A percentile compares a stretch with the other conserved stretches of the same genome.
phyloP scores from a whole-genome alignment of 2,113 vertebrate genomes.

The Polypterus bichir region DNA sequence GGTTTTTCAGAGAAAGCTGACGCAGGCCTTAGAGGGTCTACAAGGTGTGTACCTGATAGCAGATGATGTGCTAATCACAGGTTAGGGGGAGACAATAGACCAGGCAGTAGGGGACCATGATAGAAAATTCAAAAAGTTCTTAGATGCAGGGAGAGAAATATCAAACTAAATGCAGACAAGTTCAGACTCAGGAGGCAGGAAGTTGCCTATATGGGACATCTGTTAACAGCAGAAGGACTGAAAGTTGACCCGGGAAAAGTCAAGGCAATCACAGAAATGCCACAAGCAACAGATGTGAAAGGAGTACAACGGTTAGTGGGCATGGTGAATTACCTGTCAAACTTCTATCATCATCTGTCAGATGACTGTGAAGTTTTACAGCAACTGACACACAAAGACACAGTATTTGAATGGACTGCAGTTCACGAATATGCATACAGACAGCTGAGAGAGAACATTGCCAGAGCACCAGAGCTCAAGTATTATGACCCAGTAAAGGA shows the following conservation, averaged over 20 bases:
- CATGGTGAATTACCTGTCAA: constrained; percentile 12
- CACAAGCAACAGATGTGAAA: constrained; percentile 8
- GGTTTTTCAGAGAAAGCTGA: no score
- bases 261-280: constrained; percentile 12
- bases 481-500: constrained; percentile 16
- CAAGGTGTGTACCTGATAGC: no score
- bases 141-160: constrained; percentile 8
- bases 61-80: constrained; percentile 9
- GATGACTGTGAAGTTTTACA: constrained; percentile 9
- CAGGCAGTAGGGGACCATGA: constrained; percentile 6
- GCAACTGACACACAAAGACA: no score
- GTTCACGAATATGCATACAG: no score
- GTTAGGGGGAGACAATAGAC: constrained; percentile 7
- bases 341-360: constrained; percentile 13
- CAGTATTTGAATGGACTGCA: no score
- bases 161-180: constrained; percentile 7
- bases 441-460: no score
- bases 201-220: constrained; percentile 14
- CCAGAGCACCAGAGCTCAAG: constrained; percentile 12
- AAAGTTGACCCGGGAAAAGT: constrained; percentile 14
- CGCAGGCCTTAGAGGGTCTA: no score
- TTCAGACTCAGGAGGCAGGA: constrained; percentile 8
- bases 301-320: constrained; percentile 13
- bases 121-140: constrained; percentile 13
- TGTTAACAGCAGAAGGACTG: constrained; percentile 4